Evolutionary conservation across 64 coral and sea anemone species (phyloP), one percentile per base, ranked within the genome.

Genomic region (Porites australiensis): DNA sequence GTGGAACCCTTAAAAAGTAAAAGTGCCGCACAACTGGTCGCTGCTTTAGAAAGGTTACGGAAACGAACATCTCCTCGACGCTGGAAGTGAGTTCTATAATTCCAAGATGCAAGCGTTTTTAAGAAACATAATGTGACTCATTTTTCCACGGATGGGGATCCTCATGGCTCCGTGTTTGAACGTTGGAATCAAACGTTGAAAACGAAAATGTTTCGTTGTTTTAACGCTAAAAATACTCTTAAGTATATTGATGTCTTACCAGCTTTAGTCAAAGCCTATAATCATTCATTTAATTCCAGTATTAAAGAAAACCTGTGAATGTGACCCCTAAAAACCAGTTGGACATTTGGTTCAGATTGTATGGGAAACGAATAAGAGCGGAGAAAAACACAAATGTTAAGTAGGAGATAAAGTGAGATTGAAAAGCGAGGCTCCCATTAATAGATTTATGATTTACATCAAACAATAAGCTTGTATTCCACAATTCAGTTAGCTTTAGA

Each of bases 121-220:
- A 75, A 77, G 14, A 50, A 57, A 37, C n/a, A 88, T 43, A 50
- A 43, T 4, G 72, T 79, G 7, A 53, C 71, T 9, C 72, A 58
- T 63, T 83, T 83, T 46, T 21, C 55, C 2, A 92, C 80, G n/a
- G 11, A 52, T 51, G 49, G 44, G 13, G 89, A 92, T 54, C 12
- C 83, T 10, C 77, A 93, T 54, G 90, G 82, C 8, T 4, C 13
- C 3, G 13, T 93, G 15, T 44, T 63, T 2, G 82, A 93, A 79
- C 72, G 90, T 2, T 93, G 86, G 70, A 75, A 66, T 93, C 82
- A 82, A 5, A 87, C 90, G 1, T 53, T 93, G 37, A 93, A 93
- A 57, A 53, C 47, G 3, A 46, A 72, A 2, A 14, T 93, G 82
- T 87, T 16, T 45, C 72, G 59, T 8, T 93, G 69, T 12, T 87